A percentile compares a stretch with the other conserved stretches of the same genome.
phyloP scores from a whole-genome alignment of 2,888 invertebrate species.

The Malthinus flaveolus region DNA sequence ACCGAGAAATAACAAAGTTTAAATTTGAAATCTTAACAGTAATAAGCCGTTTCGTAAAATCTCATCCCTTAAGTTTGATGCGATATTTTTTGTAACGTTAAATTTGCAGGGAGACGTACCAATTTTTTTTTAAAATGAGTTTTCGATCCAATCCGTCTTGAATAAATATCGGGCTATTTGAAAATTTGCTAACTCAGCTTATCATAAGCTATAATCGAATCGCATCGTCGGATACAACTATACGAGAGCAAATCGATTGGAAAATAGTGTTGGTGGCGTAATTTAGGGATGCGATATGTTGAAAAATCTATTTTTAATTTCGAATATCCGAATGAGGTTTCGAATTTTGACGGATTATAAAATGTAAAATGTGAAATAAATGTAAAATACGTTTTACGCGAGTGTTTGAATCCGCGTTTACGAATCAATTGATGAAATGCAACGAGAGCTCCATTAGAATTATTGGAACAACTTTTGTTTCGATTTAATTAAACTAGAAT shows the following conservation, averaged over 20 bases:
- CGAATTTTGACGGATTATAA: constrained; percentile 6
- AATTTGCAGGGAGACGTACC: constrained; percentile 34
- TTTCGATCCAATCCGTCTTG: constrained; percentile 31
- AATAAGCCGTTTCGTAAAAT: too few relatives aligned
- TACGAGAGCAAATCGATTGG: background rate
- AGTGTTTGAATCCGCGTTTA: too few relatives aligned
- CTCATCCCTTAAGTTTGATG: too few relatives aligned
- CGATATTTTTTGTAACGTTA: constrained; percentile 29
- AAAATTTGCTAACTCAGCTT: constrained; percentile 26
- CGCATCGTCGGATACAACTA: constrained; percentile 10
- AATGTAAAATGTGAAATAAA: too few relatives aligned
- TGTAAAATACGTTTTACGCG: too few relatives aligned
- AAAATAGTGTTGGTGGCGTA: constrained; percentile 10
- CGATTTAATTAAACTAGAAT: constrained; percentile 24
- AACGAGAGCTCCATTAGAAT: constrained; percentile 18
- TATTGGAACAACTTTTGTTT: constrained; percentile 10
- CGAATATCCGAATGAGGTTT: constrained; percentile 10
- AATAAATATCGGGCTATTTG: constrained; percentile 28
- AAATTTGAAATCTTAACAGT: background rate
- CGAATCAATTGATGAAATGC: background rate
- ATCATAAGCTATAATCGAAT: constrained; percentile 18
- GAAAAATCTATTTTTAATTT: constrained; percentile 20
- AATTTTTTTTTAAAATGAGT: constrained; percentile 31
- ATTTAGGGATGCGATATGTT: constrained; percentile 6
- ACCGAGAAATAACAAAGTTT: too few relatives aligned